Conservation (phyloP, 2,888 invertebrate species). For the Lithophane ornitopus region DNA sequence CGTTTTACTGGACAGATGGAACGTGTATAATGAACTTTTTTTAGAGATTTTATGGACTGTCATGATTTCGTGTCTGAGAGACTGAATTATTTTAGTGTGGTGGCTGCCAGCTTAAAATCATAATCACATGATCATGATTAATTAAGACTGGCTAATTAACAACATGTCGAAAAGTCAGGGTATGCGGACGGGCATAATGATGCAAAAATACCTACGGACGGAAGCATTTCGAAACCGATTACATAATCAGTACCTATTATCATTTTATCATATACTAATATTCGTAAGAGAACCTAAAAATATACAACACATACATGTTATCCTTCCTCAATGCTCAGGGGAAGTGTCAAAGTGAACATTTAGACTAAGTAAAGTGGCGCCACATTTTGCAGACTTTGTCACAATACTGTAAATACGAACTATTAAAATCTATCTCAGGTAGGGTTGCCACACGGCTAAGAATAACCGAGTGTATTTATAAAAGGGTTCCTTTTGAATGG, state of each 20-base stretch:
- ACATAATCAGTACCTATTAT: background rate
- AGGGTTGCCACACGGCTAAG: conserved; percentile 7
- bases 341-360: conserved; percentile 8
- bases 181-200: background rate
- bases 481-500: conserved; percentile 7
- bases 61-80: background rate
- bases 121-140: no score
- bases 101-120: no score
- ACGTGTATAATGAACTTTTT: background rate
- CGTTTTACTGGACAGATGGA: no score
- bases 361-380: background rate
- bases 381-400: conserved; percentile 20
- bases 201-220: background rate
- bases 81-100: no score
- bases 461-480: conserved; percentile 24
- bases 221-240: background rate
- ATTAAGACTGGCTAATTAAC: no score
- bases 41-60: background rate
- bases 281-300: background rate
- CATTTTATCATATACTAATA: background rate
- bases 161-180: no score
- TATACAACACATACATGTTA: background rate
- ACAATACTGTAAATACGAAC: conserved; percentile 2
- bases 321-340: background rate
- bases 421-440: conserved; percentile 13